Base-by-base conservation (phyloP, 2,797 vertebrate species). In the Bradypodion pumilum region DNA sequence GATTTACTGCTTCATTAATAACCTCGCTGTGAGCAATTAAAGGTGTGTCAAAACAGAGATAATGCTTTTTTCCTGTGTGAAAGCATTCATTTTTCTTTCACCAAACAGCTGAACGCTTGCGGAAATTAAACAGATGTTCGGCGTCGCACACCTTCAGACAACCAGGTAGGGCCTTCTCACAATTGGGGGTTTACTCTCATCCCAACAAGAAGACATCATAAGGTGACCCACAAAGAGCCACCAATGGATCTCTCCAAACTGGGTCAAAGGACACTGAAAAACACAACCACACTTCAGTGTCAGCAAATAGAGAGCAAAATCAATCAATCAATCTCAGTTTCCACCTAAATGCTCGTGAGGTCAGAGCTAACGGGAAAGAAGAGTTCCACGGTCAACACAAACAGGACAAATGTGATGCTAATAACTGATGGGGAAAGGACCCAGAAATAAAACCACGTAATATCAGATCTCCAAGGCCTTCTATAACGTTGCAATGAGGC, bases 1-100 rank as follows among this genome's bases (percentile, higher is more conserved):
- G 90, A 92, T 88, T 88, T 91, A 93, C 89, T 86, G 87, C 92
- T 92, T 93, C 93, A 94, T 94, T 94, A 95, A 93, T 94, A 91
- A 94, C 89, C 94, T 93, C 90, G 87, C 92, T 91, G 89, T 87
- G 91, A 87, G 91, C 93, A 93, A 92, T 93, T 91, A 93, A 82
- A 91, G 91, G 89, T 92, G 85, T 82, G 86, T 91, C 90, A 89
- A 89, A 92, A 89, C 91, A 82, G 92, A 90, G 92, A 91, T 93
- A 93, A 92, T 93, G 88, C 92, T 91, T 91, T 90, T 93, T 66
- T 93, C 91, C 89, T 92, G 89, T 87, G 90, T 89, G 92, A 94
- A 93, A 93, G 91, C 89, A 91, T 86, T 83, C 87, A 85, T 90
- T 92, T 92, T 92, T 90, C 85, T 85, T 78, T 89, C 86, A 86